A percentile compares a stretch with the other conserved stretches of the same genome.
These are phyloP conservation scores for Lottia gigantea DNA, from an alignment of 2,888 invertebrate genomes.

Conservation along the genomic window DNA sequence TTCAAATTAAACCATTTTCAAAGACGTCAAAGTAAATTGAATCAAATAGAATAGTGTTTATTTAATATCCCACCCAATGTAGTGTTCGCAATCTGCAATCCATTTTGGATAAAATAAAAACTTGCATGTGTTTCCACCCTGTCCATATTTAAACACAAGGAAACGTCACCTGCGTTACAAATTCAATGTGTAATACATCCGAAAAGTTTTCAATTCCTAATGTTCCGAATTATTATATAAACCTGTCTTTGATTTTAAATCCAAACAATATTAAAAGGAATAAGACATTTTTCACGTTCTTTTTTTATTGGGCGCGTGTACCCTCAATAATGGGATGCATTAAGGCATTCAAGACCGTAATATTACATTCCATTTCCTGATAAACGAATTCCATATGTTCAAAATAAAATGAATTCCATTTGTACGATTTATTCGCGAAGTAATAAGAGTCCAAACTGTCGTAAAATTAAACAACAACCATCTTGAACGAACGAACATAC, in stretches of 20 bases:
- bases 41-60: neutral
- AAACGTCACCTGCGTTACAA: neutral
- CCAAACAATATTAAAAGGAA: slow-evolving; percentile 11
- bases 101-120: neutral
- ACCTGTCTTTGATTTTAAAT: neutral
- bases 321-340: neutral
- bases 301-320: neutral
- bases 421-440: neutral
- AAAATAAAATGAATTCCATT: neutral
- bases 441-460: neutral
- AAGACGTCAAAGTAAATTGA: neutral
- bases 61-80: neutral
- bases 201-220: slow-evolving; percentile 3
- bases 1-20: neutral
- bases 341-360: slow-evolving; percentile 1
- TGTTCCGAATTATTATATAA: neutral
- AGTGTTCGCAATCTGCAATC: neutral
- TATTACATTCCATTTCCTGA: neutral
- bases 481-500: too few relatives aligned
- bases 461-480: neutral
- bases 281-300: neutral
- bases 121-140: neutral
- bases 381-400: neutral
- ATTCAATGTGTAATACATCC: slow-evolving; percentile 3
- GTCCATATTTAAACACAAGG: neutral